Base-by-base conservation (phyloP, 2,888 invertebrate genomes). In the Trichopria drosophilae region DNA sequence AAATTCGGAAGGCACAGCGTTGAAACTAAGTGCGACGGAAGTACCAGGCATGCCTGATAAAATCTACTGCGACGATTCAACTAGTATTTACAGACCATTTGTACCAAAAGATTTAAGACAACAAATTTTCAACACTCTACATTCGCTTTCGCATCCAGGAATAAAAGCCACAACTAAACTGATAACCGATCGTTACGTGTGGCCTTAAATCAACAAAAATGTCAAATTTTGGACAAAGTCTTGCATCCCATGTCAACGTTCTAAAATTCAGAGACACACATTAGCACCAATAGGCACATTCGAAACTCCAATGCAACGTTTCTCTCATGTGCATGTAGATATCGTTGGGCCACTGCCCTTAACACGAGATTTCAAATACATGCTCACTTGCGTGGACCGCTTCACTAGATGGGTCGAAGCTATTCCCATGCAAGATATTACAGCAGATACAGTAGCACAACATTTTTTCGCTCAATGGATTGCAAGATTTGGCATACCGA, bases 281-380 rank as follows among this genome's bases (percentile, higher is more conserved):
- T 5, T 29, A 29, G 7, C 4, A 3, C 57, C 58, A 15, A 45
- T 60, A 7, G 58, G 46, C 6, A 43, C 32, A 22, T 65, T 67
- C 31, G 22, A 54, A 1, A 36, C 51, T 7, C 63, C 67, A 7
- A 54, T 56, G 28, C 49, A 29, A 3, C 57, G 73, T 13, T 76
- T 78, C 56, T 55, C 61, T 5, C 72, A 75, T 48, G 59, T 77
- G 6, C 75, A 77, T 58, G 63, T 78, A 4, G 75, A 78, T 57
- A 57, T 79, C 6, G 66, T 78, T 1, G 75, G 75, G 3, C 76
- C 76, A 0, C 51, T 77, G 12, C 72, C 75, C 13, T 5, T 48
- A 3, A 59, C 62, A 1, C 24, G 57, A 7, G 68, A 64, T 9
- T 65, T 52, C 44, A 53, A 56, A 4, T 75, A 73, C 44, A 62